A percentile compares a stretch with the other conserved stretches of the same genome.
Evolutionary conservation across 2,888 invertebrate genomes (phyloP).

Genomic region (Hirtodrosophila confusa): DNA sequence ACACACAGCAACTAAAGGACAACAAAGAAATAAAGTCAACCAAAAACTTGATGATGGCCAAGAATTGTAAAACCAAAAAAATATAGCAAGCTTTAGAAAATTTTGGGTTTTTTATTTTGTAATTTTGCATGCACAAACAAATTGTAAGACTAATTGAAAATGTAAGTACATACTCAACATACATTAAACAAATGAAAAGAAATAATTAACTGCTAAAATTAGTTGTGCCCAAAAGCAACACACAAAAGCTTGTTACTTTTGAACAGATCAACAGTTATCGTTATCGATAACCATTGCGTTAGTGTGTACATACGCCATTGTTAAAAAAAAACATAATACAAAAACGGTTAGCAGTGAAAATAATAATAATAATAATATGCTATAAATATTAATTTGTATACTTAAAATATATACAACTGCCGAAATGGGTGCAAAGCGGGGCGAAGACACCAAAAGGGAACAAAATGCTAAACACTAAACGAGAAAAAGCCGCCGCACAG

Average conservation of each 20-base stretch:
- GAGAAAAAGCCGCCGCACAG: slow-evolving; percentile 31
- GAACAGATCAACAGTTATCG: slow-evolving; percentile 8
- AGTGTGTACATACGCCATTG: slow-evolving; percentile 18
- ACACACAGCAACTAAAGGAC: slow-evolving; percentile 6
- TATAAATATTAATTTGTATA: slow-evolving; percentile 9
- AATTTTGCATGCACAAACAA: slow-evolving; percentile 50
- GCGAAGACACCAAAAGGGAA: slow-evolving; percentile 19
- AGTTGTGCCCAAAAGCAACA: slow-evolving; percentile 14
- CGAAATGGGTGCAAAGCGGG: slow-evolving; percentile 31
- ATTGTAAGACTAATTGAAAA: slow-evolving; percentile 35
- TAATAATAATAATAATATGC: neutral
- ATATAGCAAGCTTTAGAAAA: slow-evolving; percentile 30
- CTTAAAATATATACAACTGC: slow-evolving; percentile 41
- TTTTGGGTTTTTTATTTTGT: slow-evolving; percentile 37
- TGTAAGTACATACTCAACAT: slow-evolving; percentile 51
- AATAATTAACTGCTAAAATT: slow-evolving; percentile 32
- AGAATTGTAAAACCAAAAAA: slow-evolving; percentile 14
- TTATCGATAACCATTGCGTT: slow-evolving; percentile 20
- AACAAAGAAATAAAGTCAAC: neutral
- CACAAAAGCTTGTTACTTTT: slow-evolving; percentile 3
- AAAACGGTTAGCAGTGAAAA: slow-evolving; percentile 29
- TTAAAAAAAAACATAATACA: slow-evolving; percentile 23
- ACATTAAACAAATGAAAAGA: slow-evolving; percentile 24
- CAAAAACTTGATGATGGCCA: slow-evolving; percentile 25
- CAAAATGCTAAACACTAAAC: slow-evolving; percentile 34